Conservation (phyloP, 2,797 vertebrate species). For the Acropternis orthonyx region DNA sequence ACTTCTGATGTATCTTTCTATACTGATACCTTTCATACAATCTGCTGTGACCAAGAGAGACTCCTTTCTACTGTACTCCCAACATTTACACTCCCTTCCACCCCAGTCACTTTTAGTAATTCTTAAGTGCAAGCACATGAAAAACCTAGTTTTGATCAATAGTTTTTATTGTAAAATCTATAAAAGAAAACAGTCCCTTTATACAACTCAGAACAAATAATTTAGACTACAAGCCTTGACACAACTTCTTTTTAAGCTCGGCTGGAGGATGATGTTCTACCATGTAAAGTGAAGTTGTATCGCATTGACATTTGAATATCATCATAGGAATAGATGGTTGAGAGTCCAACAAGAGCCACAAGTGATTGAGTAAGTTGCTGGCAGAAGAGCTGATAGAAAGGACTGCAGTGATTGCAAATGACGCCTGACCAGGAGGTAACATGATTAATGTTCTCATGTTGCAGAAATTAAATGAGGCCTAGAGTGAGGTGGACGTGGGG, state of each 20-base stretch:
- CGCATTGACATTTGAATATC: not conserved
- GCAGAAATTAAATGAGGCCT: slow-evolving; percentile 43
- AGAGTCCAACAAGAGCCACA: slow-evolving; percentile 15
- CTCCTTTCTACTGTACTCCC: not conserved
- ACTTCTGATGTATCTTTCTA: not conserved
- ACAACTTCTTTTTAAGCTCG: not conserved
- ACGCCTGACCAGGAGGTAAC: slow-evolving; percentile 24
- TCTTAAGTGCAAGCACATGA: not conserved
- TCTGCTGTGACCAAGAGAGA: not conserved
- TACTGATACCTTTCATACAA: not conserved
- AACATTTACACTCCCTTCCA: not conserved
- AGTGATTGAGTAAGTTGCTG: not conserved
- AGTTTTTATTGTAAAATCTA: slow-evolving; percentile 43
- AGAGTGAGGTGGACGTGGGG: not conserved
- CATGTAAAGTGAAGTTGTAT: not conserved
- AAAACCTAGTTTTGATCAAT: not conserved
- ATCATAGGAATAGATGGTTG: not conserved
- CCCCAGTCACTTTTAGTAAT: not conserved
- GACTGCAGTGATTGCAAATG: slow-evolving; percentile 41
- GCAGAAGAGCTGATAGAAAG: not conserved
- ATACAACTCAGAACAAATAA: not conserved
- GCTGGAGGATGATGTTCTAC: not conserved
- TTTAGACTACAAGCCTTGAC: not conserved
- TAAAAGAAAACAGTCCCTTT: slow-evolving; percentile 1
- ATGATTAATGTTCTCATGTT: slow-evolving; percentile 15